Percentiles rank a stretch among this genome's conserved stretches.
phyloP scores from a whole-genome alignment of 2,797 vertebrate genomes.

The Pipistrellus kuhlii region DNA sequence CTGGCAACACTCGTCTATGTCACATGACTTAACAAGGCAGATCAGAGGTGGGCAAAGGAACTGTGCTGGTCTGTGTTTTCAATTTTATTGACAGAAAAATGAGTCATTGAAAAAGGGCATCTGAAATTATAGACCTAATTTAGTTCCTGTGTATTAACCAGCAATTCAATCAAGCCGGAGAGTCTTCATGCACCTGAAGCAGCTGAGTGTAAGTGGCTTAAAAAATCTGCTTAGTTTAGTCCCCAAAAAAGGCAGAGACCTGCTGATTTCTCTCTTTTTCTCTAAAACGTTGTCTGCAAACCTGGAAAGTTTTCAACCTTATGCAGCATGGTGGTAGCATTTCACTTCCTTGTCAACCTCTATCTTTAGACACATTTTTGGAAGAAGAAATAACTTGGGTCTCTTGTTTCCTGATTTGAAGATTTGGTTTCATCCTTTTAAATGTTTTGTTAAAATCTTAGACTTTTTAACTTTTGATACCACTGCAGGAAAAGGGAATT shows the following conservation, averaged over 20 bases:
- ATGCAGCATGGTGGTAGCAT: not conserved
- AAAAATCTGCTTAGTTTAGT: slow-evolving; percentile 63
- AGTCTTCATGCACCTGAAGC: slow-evolving; percentile 72
- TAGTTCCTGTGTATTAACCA: slow-evolving; percentile 78
- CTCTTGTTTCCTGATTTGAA: not conserved
- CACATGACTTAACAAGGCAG: not conserved
- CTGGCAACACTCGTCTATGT: not conserved
- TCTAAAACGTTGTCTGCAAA: not conserved
- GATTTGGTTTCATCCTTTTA: slow-evolving; percentile 26
- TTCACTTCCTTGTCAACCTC: not conserved
- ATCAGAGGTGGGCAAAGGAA: slow-evolving; percentile 35
- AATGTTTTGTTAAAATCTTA: slow-evolving; percentile 11
- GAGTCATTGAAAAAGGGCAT: slow-evolving; percentile 65
- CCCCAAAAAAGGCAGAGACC: slow-evolving; percentile 34
- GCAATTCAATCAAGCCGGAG: slow-evolving; percentile 68
- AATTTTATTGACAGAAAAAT: slow-evolving; percentile 75
- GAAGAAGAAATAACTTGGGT: not conserved
- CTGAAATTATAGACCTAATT: slow-evolving; percentile 70
- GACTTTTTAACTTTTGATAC: not conserved
- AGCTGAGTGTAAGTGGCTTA: slow-evolving; percentile 63
- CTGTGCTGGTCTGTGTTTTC: slow-evolving; percentile 46
- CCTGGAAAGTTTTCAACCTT: not conserved
- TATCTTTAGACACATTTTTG: not conserved
- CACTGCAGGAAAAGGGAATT: not conserved
- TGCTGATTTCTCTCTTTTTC: slow-evolving; percentile 50